A percentile compares a stretch with the other conserved stretches of the same genome.
phyloP scores from a whole-genome alignment of 1,140 invertebrate species.

The Drosophila aff. region DNA sequence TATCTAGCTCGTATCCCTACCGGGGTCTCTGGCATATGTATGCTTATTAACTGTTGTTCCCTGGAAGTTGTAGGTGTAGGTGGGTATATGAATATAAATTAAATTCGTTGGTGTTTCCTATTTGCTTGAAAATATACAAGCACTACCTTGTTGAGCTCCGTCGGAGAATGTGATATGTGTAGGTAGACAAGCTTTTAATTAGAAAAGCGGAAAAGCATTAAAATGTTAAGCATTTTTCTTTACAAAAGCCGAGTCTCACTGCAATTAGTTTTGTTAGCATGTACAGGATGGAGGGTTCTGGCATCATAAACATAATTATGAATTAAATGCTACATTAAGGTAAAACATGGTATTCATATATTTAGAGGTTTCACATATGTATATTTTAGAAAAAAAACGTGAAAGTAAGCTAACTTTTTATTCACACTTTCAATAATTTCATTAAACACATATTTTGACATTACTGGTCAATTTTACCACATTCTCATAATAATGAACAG shows the following conservation, averaged over 20 bases:
- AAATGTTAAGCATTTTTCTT: constrained; percentile 25
- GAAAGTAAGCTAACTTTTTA: no score
- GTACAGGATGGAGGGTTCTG: not conserved
- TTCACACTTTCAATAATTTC: no score
- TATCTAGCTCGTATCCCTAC: constrained; percentile 9
- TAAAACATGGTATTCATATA: constrained; percentile 4
- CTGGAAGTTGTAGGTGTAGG: constrained; percentile 13
- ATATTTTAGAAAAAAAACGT: no score
- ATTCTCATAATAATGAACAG: no score
- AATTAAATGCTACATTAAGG: constrained; percentile 11
- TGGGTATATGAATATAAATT: constrained; percentile 50
- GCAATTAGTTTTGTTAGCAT: constrained; percentile 30
- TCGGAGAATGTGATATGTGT: constrained; percentile 5
- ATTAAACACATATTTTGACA: no score
- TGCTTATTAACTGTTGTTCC: constrained; percentile 50
- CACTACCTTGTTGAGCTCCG: constrained; percentile 13
- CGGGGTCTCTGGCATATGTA: constrained; percentile 26
- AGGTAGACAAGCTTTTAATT: constrained; percentile 41
- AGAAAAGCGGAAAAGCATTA: constrained; percentile 46
- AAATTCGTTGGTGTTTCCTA: constrained; percentile 37
- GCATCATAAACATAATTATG: constrained; percentile 14
- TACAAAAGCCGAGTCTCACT: constrained; percentile 14
- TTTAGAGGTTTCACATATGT: no score
- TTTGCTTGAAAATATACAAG: constrained; percentile 28
- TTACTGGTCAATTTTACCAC: no score